phyloP scores from a whole-genome alignment of 2,888 invertebrate genomes.

The Macaria notata region DNA sequence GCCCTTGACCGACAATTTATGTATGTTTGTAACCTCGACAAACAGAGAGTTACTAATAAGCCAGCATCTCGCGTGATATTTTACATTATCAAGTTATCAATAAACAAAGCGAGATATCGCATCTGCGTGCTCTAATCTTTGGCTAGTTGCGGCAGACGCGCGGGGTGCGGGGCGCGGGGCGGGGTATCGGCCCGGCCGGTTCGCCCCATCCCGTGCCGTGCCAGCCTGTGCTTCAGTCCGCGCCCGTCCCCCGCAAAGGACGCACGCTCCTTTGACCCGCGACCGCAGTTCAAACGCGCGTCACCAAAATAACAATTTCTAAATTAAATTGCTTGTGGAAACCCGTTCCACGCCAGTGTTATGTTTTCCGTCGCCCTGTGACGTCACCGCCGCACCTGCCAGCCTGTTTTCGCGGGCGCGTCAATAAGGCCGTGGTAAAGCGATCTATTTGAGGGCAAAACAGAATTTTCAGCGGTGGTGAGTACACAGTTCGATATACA shows the following conservation, averaged over 20 bases:
- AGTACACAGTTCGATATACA: slow-evolving; percentile 29
- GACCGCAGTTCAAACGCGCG: slow-evolving; percentile 50
- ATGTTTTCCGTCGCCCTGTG: slow-evolving; percentile 42
- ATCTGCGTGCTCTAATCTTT: slow-evolving; percentile 52
- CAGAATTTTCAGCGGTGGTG: slow-evolving; percentile 47
- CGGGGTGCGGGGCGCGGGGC: slow-evolving; percentile 44
- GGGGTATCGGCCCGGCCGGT: slow-evolving; percentile 60
- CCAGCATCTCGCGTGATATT: slow-evolving; percentile 24
- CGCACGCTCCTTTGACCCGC: slow-evolving; percentile 39
- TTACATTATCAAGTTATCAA: slow-evolving; percentile 26
- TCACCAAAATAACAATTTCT: slow-evolving; percentile 59
- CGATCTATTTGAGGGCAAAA: slow-evolving; percentile 44
- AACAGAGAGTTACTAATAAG: slow-evolving; percentile 13
- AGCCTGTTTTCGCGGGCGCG: slow-evolving; percentile 35
- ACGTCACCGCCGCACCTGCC: slow-evolving; percentile 39
- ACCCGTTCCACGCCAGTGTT: slow-evolving; percentile 34
- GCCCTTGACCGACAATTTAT: slow-evolving; percentile 17
- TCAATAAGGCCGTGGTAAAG: slow-evolving; percentile 46
- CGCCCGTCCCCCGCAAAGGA: slow-evolving; percentile 46
- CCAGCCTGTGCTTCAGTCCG: slow-evolving; percentile 62
- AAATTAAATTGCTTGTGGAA: slow-evolving; percentile 58
- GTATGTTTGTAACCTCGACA: slow-evolving; percentile 16
- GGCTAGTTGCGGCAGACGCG: slow-evolving; percentile 53
- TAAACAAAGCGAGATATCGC: slow-evolving; percentile 40
- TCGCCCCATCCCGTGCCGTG: slow-evolving; percentile 40